Evolutionary conservation across 2,113 vertebrate species (phyloP), one percentile per base, ranked within the genome.

Genomic region (Phasianus colchicus): DNA sequence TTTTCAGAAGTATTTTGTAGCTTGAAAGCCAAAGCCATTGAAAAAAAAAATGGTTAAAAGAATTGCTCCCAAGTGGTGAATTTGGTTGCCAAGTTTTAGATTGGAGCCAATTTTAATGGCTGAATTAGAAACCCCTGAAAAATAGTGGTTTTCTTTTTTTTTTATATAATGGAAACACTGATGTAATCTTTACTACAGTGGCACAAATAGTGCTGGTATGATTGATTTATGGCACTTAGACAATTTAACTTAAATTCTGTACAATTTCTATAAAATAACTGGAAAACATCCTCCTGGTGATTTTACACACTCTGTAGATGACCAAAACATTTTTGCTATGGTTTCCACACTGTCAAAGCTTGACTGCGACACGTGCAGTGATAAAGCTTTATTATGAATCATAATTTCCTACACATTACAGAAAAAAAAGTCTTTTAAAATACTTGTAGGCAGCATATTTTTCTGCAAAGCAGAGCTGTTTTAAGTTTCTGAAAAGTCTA

Each of bases 11-110:
- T 96, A 66, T 66, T 97, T 91, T 95, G 83, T 95, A 96, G 91
- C 83, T 96, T 93, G 89, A 96, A 97, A 97, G 90, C 27, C 83
- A 84, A 96, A 95, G 81, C 78, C 11, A 38, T 87, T 89, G 3
- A 4, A 84, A 94, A 95, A 97, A 47, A 90, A 61, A 57, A 87
- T 84, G 38, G 89, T 96, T 97, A 88, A 73, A 97, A 96, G 92
- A 96, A 97, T 97, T 96, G 69, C 83, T 98, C 96, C 96, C 96
- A 97, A 96, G 95, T 97, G 97, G 78, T 94, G 47, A 89, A 76
- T 82, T 93, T 75, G 64, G 71, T 95, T 97, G 96, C 97, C 97
- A 95, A 69, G 83, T 88, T 97, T 97, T 72, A 96, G 75, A 79
- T 90, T 89, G 81, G 45, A 89, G 94, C 87, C 93, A 83, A 78